Evolutionary conservation across 1,140 invertebrate species (phyloP).

Genomic region (Platyura marginata): DNA sequence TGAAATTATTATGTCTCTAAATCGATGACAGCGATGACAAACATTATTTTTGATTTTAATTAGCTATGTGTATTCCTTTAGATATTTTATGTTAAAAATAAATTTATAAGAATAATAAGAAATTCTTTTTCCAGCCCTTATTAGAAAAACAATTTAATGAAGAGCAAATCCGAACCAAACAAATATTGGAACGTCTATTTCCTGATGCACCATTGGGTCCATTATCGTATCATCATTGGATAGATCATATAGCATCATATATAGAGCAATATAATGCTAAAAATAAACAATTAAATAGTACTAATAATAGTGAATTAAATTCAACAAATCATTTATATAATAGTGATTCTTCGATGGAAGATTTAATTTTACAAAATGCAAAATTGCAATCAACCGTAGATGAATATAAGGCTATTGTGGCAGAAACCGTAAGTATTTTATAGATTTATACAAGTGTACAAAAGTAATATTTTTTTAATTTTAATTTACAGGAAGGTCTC

Average conservation of each 20-base stretch:
- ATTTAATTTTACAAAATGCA: conserved; percentile 32
- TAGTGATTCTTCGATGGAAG: conserved; percentile 7
- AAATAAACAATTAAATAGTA: conserved; percentile 13
- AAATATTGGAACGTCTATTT: conserved; percentile 20
- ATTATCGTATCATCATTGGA: conserved; percentile 20
- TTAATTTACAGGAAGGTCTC: conserved; percentile 14
- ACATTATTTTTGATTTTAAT: no score
- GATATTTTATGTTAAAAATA: no score
- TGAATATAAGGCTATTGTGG: conserved; percentile 54
- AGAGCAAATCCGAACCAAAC: conserved; percentile 4
- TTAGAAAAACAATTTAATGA: not conserved
- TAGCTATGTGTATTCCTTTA: no score
- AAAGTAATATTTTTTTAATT: conserved; percentile 1
- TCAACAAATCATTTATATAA: conserved; percentile 7
- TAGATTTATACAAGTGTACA: not conserved
- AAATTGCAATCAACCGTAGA: conserved; percentile 41
- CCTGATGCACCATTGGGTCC: conserved; percentile 18
- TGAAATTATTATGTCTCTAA: no score
- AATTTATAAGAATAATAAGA: no score
- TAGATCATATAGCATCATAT: conserved; percentile 18
- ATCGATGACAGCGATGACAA: no score
- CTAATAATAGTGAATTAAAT: conserved; percentile 15
- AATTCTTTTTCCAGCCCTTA: no score
- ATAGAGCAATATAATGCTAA: conserved; percentile 13
- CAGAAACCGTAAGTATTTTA: conserved; percentile 43